A percentile compares a stretch with the other conserved stretches of the same genome.
These are phyloP conservation scores for Yoshiicerus persimilis DNA, from an alignment of 1,140 invertebrate genomes.

Conservation along the genomic window DNA sequence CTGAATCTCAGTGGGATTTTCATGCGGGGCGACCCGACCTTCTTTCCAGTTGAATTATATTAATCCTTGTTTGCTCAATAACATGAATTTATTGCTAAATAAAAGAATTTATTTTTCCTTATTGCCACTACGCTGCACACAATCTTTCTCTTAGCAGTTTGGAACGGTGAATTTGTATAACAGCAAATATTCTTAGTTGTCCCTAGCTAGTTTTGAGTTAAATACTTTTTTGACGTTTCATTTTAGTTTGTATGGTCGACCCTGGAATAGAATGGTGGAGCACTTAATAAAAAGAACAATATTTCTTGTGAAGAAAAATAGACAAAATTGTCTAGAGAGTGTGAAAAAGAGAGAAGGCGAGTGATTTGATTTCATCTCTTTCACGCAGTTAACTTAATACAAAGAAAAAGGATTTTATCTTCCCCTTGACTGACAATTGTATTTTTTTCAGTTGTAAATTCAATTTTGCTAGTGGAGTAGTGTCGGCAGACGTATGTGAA, in stretches of 20 bases:
- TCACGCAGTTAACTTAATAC: not conserved
- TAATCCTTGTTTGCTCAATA: not conserved
- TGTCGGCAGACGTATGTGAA: not conserved
- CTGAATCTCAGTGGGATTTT: not conserved
- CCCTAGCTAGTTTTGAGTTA: not conserved
- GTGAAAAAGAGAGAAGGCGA: not conserved
- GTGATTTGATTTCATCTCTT: not conserved
- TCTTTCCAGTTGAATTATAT: not conserved
- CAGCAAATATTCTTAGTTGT: not conserved
- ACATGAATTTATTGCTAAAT: not conserved
- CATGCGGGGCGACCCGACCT: not conserved
- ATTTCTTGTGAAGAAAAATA: not conserved
- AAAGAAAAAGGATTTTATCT: not conserved
- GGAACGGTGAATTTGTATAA: not conserved
- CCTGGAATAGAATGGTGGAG: not conserved
- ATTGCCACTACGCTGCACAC: not conserved
- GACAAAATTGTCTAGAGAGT: not conserved
- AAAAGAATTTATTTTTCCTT: not conserved
- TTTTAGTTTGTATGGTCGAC: not conserved
- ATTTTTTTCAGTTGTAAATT: not conserved
- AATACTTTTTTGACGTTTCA: not conserved
- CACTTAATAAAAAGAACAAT: not conserved
- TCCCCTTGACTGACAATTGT: not conserved
- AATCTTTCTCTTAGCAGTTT: not conserved
- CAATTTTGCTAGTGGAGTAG: not conserved